Percentiles rank a stretch among this genome's conserved stretches.
These are phyloP conservation scores for Chionis minor DNA, from an alignment of 2,113 vertebrate species.

Conservation along the genomic window DNA sequence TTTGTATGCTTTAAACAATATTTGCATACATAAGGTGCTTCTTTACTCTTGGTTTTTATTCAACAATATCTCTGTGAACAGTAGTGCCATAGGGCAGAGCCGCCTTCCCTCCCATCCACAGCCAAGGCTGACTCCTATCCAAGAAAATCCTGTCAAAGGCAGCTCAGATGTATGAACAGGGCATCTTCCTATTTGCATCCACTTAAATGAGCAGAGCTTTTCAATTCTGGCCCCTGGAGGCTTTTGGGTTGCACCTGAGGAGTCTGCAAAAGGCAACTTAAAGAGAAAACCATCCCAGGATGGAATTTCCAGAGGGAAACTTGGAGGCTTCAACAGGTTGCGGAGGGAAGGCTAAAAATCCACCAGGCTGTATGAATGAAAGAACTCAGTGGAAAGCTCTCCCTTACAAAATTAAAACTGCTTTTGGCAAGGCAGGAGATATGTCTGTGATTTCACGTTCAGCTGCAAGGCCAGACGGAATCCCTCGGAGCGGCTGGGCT, in stretches of 20 bases:
- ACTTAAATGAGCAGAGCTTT: neutral
- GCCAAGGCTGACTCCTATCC: neutral
- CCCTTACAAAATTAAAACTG: neutral
- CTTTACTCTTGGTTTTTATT: neutral
- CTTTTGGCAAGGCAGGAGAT: neutral
- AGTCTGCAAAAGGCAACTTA: neutral
- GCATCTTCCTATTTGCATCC: neutral
- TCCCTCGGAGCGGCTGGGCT: neutral
- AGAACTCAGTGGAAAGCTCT: constrained; percentile 21
- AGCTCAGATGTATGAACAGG: neutral
- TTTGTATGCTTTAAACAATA: neutral
- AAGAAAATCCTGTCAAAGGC: neutral
- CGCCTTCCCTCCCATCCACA: neutral
- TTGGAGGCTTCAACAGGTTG: neutral
- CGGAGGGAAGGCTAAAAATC: neutral
- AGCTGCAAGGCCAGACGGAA: neutral
- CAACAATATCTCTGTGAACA: neutral
- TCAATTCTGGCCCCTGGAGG: neutral
- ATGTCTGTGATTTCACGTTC: neutral
- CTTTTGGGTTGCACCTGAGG: neutral
- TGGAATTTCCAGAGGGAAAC: constrained; percentile 53
- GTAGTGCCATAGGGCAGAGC: neutral
- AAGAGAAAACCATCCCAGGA: neutral
- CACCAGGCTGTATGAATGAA: neutral
- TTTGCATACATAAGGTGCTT: neutral